Evolutionary conservation across 2,888 invertebrate species (phyloP).

Genomic region (Chloromyia formosa): DNA sequence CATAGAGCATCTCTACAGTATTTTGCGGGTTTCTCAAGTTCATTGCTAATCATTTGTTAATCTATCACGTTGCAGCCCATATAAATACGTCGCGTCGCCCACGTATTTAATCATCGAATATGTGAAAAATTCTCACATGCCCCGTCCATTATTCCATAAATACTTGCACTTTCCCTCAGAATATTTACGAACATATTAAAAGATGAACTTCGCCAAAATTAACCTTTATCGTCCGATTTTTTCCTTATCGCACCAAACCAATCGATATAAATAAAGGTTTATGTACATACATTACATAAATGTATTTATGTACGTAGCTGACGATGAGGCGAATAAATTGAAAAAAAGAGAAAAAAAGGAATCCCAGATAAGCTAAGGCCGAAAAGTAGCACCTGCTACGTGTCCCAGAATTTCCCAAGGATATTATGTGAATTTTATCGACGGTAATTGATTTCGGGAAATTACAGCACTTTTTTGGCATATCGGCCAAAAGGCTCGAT

Average conservation of each 20-base stretch:
- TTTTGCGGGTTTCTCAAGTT: slow-evolving; percentile 21
- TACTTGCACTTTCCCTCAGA: not conserved
- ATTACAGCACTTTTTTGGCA: slow-evolving; percentile 12
- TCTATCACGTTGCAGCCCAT: slow-evolving; percentile 26
- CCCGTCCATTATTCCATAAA: not conserved
- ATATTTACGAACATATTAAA: not conserved
- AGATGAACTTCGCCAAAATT: not conserved
- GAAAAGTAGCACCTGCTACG: slow-evolving; percentile 9
- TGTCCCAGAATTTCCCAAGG: slow-evolving; percentile 15
- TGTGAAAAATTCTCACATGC: not conserved
- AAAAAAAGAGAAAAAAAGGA: too few species aligned
- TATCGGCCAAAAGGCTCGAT: too few species aligned
- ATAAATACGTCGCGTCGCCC: not conserved
- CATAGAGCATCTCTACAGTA: not conserved
- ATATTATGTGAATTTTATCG: not conserved
- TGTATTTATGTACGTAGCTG: not conserved
- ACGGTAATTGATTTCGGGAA: slow-evolving; percentile 26
- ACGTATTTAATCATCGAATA: not conserved
- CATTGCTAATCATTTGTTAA: slow-evolving; percentile 34
- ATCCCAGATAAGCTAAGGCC: not conserved
- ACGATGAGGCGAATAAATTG: too few species aligned
- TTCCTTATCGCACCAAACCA: not conserved
- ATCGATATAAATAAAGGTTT: not conserved
- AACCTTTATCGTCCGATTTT: slow-evolving; percentile 8
- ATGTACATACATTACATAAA: not conserved